Evolutionary conservation across 2,888 invertebrate genomes (phyloP).

Genomic region (Halocaridina rubra): DNA sequence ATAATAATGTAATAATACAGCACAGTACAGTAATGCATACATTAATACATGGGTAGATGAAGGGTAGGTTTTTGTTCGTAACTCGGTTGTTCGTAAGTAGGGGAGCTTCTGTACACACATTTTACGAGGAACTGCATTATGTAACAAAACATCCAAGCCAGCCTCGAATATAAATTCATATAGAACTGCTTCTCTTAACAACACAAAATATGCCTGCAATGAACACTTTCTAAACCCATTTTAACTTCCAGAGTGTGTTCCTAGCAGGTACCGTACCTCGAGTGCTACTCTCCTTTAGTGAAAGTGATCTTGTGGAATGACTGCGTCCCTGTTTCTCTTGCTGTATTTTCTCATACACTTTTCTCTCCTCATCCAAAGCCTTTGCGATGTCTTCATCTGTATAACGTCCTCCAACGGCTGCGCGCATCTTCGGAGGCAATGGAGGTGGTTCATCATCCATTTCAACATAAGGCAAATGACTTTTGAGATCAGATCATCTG

Average conservation of each 20-base stretch:
- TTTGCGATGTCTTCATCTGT: conserved; percentile 57
- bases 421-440: conserved; percentile 55
- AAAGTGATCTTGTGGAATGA: conserved; percentile 31
- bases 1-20: no score
- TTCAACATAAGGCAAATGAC: not conserved
- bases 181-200: not conserved
- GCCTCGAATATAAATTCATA: not conserved
- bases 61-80: no score
- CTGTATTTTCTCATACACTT: conserved; percentile 53
- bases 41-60: no score
- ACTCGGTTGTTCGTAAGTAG: no score
- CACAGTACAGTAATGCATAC: no score
- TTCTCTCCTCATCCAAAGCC: conserved; percentile 58
- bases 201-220: not conserved
- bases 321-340: conserved; percentile 48
- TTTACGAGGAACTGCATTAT: no score
- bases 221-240: no score
- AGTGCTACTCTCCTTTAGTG: conserved; percentile 35
- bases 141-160: no score
- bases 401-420: conserved; percentile 33
- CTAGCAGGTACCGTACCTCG: not conserved
- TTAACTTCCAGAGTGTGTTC: no score
- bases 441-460: conserved; percentile 63
- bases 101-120: no score
- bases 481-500: conserved; percentile 13